Conservation (phyloP, 2,888 invertebrate genomes). For the Acholoe squamosa region DNA sequence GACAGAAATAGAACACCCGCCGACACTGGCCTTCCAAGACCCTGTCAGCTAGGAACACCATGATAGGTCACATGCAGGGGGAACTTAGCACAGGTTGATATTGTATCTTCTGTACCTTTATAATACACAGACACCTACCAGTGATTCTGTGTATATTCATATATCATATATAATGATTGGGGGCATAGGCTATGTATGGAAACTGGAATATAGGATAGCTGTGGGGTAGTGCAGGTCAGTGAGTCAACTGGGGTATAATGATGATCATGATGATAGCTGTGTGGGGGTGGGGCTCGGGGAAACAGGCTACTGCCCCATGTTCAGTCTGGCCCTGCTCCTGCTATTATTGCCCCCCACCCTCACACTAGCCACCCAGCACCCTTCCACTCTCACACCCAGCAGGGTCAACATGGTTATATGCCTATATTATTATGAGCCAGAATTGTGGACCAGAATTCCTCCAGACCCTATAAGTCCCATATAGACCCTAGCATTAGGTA, state of each 20-base stretch:
- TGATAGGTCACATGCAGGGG: too few species aligned
- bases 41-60: not conserved
- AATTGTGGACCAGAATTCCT: not conserved
- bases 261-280: not conserved
- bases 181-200: not conserved
- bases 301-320: not conserved
- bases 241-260: slow-evolving; percentile 17
- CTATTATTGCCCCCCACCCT: not conserved
- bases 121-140: too few species aligned
- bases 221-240: slow-evolving; percentile 11
- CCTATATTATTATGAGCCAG: not conserved
- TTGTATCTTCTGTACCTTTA: too few species aligned
- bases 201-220: not conserved
- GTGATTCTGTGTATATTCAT: not conserved
- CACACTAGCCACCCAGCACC: not conserved
- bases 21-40: not conserved
- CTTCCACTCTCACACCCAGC: not conserved
- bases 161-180: slow-evolving; percentile 2
- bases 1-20: not conserved
- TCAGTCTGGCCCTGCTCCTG: slow-evolving; percentile 3
- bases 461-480: too few species aligned
- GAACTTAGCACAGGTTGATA: too few species aligned
- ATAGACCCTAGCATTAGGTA: too few species aligned
- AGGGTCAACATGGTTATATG: slow-evolving; percentile 19
- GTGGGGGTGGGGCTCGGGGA: not conserved